Percentiles rank a stretch among this genome's conserved stretches.
Evolutionary conservation across 2,888 invertebrate genomes (phyloP).

Genomic region (Oscheius sp.): DNA sequence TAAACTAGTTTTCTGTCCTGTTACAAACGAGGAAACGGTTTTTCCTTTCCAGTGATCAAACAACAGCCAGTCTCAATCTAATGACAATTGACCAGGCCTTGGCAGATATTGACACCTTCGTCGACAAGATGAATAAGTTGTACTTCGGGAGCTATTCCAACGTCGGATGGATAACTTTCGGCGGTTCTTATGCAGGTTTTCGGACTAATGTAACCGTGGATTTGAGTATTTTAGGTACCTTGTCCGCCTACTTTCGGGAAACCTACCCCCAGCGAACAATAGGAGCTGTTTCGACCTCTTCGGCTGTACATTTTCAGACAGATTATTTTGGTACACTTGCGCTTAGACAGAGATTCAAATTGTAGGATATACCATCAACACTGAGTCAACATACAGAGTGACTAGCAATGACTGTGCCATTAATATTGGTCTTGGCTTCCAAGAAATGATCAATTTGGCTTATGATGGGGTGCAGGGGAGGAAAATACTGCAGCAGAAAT

Average conservation of each 20-base stretch:
- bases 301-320: constrained; percentile 50
- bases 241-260: constrained; percentile 53
- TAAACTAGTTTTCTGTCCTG: no score
- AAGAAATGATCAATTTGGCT: constrained; percentile 36
- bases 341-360: not conserved
- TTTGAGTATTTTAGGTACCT: constrained; percentile 13
- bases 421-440: constrained; percentile 42
- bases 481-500: constrained; percentile 30
- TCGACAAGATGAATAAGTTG: constrained; percentile 48
- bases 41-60: constrained; percentile 41
- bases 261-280: constrained; percentile 54
- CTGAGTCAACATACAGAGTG: constrained; percentile 47
- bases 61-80: constrained; percentile 34
- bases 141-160: constrained; percentile 48
- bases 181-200: constrained; percentile 51
- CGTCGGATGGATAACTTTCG: constrained; percentile 47
- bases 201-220: no score
- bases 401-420: constrained; percentile 43
- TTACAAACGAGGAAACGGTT: no score
- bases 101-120: constrained; percentile 52
- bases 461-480: constrained; percentile 41
- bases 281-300: constrained; percentile 55
- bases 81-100: constrained; percentile 52
- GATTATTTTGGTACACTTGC: constrained; percentile 46
- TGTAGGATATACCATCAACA: constrained; percentile 52